Base-by-base conservation (phyloP, 2,888 invertebrate species). In the Cosmia pyralina region DNA sequence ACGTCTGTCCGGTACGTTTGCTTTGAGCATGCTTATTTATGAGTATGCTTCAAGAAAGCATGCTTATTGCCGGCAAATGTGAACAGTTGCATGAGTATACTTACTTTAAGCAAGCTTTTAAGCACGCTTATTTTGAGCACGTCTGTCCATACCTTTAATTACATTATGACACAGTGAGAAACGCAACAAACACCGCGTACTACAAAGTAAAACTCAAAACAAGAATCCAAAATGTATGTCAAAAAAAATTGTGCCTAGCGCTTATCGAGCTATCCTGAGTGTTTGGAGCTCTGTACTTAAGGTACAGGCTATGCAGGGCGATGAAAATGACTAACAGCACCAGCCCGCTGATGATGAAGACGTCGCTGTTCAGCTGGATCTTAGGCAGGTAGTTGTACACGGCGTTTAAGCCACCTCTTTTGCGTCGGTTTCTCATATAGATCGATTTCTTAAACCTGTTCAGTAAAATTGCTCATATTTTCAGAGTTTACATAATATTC, bases 371-470 rank as follows among this genome's bases (percentile, higher is more conserved):
- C 0, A 89, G 55, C 34, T 87, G 84, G 0, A 68, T 4, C 6
- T 77, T 76, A 34, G 81, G 60, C 0, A 66, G n/a, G 0, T 67
- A 67, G 0, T 79, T n/a, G 10, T 6, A 19, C 1, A 22, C 1
- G 10, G 15, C 10, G 34, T 2, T 8, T 2, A 10, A 13, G 13
- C 10, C 5, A 17, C 46, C 0, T 4, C 68, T 19, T 1, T 52
- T 70, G 8, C 75, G 65, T 1, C 72, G 75, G 0, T 83, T 83
- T n/a, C 74, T 83, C 69, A 87, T 63, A 60, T 87, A 87, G 10
- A 89, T 84, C 1, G 83, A 77, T 71, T 84, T 84, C 65, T 88
- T 90, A 28, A 91, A 67, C 11, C 85, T 86, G 64, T 85, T 79
- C 5, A 88, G 68, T 38, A 48, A 76, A 83, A 75, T 63, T 74